Conservation (phyloP, 2,113 vertebrate genomes). For the Oreochromis spilurus region DNA sequence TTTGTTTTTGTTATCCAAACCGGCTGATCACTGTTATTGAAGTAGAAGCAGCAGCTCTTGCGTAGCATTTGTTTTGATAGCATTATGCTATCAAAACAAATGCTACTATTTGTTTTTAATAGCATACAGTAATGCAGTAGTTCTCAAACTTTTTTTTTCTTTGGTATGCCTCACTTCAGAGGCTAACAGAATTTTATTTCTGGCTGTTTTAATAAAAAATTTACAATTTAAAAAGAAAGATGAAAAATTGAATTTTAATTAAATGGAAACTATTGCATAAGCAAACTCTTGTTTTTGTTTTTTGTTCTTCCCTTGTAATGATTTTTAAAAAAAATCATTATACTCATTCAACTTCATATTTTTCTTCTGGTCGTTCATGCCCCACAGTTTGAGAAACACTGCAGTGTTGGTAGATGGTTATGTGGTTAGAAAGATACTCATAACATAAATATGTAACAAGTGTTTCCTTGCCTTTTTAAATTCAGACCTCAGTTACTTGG, state of each 20-base stretch:
- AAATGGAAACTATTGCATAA: background rate
- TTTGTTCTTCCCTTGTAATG: background rate
- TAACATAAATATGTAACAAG: background rate
- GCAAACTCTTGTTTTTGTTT: background rate
- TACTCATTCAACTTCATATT: background rate
- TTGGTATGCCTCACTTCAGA: background rate
- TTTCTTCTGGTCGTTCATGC: background rate
- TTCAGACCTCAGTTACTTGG: too few relatives aligned
- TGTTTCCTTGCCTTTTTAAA: background rate
- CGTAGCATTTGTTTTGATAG: background rate
- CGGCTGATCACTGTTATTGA: background rate
- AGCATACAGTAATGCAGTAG: background rate
- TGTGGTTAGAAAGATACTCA: background rate
- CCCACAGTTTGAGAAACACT: background rate
- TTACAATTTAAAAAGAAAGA: fast-evolving
- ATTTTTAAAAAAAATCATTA: background rate
- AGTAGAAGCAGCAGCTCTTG: background rate
- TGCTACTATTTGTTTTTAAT: background rate
- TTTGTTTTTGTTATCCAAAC: background rate
- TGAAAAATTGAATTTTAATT: background rate
- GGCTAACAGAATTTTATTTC: background rate
- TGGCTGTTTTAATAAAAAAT: background rate
- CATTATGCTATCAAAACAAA: background rate
- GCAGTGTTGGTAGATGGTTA: background rate
- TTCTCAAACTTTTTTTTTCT: background rate